These are phyloP conservation scores for Mantis religiosa DNA, from an alignment of 2,888 invertebrate genomes.

Conservation along the genomic window DNA sequence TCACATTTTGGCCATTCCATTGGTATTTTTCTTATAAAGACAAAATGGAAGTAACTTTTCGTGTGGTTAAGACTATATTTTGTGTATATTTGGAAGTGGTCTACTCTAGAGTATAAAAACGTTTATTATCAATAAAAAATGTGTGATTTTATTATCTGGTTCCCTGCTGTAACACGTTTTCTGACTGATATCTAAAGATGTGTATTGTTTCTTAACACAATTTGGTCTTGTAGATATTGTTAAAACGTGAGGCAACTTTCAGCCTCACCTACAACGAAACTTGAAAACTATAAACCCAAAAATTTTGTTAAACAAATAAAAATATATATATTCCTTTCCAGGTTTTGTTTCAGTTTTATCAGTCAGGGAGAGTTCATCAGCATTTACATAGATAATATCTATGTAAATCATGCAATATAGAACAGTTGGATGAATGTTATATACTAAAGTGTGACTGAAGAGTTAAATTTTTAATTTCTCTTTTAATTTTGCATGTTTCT, in stretches of 20 bases:
- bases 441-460: background rate
- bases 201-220: background rate
- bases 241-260: background rate
- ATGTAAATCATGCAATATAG: background rate
- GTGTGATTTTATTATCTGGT: constrained; percentile 10
- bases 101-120: background rate
- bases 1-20: constrained; percentile 8
- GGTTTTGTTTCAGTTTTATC: background rate
- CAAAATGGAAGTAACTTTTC: background rate
- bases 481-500: constrained; percentile 31
- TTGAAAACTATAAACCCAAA: background rate
- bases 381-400: background rate
- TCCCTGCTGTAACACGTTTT: background rate
- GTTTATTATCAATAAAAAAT: background rate
- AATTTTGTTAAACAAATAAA: background rate
- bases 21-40: background rate
- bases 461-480: background rate
- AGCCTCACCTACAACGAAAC: background rate
- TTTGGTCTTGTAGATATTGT: background rate
- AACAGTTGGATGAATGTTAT: constrained; percentile 1
- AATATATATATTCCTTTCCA: background rate
- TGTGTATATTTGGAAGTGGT: background rate
- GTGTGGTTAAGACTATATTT: constrained; percentile 3
- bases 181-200: background rate
- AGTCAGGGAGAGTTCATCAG: background rate